Conservation (phyloP, 2,888 invertebrate genomes). For the Drosophila hamatofila region DNA sequence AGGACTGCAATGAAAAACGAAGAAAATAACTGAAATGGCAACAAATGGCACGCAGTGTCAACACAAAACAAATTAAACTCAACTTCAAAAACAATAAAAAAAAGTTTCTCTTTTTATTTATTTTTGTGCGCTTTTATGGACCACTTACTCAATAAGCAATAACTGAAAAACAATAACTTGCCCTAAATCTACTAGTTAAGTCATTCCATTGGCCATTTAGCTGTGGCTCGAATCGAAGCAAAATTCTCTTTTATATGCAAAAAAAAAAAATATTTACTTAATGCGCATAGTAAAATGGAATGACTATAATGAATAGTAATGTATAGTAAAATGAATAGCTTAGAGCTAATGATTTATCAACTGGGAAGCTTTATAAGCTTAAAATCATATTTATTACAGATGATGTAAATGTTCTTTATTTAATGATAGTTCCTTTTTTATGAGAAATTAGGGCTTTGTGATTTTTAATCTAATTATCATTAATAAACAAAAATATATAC, state of each 20-base stretch:
- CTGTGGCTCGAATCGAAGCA: background rate
- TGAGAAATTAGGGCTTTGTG: too few species aligned
- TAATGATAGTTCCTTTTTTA: too few species aligned
- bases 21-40: background rate
- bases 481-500: too few species aligned
- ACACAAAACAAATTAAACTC: conserved; percentile 6
- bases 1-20: conserved; percentile 86
- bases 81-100: conserved; percentile 3
- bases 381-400: background rate
- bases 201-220: background rate
- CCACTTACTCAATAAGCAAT: conserved; percentile 1
- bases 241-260: too few species aligned
- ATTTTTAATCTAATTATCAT: too few species aligned
- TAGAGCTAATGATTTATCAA: background rate
- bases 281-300: background rate
- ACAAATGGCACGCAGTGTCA: conserved; percentile 6
- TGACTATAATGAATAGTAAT: too few species aligned
- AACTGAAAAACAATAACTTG: background rate
- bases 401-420: background rate
- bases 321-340: too few species aligned
- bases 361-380: background rate
- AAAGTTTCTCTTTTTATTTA: background rate
- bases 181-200: background rate
- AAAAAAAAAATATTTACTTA: background rate
- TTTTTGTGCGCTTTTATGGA: background rate